Evolutionary conservation across 2,888 invertebrate genomes (phyloP).

Genomic region (Drosophila monieri): DNA sequence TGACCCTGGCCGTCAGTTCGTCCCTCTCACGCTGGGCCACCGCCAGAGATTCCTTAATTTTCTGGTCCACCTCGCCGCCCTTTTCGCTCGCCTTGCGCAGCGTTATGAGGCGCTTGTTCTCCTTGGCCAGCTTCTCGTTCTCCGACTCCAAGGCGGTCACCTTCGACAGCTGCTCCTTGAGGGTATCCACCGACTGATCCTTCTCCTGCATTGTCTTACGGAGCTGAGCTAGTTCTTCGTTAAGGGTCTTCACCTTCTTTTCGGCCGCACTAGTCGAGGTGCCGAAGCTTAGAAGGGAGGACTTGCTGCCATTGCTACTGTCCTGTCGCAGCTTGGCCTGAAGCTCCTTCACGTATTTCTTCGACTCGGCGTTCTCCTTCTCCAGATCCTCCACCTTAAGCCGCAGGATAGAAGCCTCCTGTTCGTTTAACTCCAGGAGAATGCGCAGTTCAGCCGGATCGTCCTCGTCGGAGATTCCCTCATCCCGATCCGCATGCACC

Average conservation of each 20-base stretch:
- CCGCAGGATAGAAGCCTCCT: conserved; percentile 92
- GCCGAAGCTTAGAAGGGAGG: conserved; percentile 57
- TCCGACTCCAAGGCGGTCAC: conserved; percentile 89
- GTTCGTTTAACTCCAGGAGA: conserved; percentile 94
- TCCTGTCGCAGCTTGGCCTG: conserved; percentile 87
- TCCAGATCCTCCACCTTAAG: conserved; percentile 94
- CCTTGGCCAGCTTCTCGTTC: conserved; percentile 89
- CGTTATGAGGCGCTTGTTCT: conserved; percentile 88
- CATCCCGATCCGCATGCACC: conserved; percentile 89
- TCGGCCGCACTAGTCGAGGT: conserved; percentile 69
- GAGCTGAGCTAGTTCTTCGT: conserved; percentile 90
- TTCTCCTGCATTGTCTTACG: conserved; percentile 92
- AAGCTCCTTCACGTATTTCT: conserved; percentile 90
- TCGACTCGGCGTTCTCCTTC: conserved; percentile 89
- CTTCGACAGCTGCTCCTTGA: conserved; percentile 89
- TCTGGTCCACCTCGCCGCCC: conserved; percentile 85
- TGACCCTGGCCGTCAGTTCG: conserved; percentile 87
- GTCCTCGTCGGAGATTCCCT: conserved; percentile 90
- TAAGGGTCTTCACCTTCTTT: conserved; percentile 85
- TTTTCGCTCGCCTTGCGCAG: conserved; percentile 84
- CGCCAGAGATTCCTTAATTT: conserved; percentile 85
- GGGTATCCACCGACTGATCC: conserved; percentile 91
- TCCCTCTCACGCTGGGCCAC: conserved; percentile 88
- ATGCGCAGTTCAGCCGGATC: conserved; percentile 93
- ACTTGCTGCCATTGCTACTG: conserved; percentile 53